Evolutionary conservation across 2,797 vertebrate genomes (phyloP).

Genomic region (Enteromius radiatus): DNA sequence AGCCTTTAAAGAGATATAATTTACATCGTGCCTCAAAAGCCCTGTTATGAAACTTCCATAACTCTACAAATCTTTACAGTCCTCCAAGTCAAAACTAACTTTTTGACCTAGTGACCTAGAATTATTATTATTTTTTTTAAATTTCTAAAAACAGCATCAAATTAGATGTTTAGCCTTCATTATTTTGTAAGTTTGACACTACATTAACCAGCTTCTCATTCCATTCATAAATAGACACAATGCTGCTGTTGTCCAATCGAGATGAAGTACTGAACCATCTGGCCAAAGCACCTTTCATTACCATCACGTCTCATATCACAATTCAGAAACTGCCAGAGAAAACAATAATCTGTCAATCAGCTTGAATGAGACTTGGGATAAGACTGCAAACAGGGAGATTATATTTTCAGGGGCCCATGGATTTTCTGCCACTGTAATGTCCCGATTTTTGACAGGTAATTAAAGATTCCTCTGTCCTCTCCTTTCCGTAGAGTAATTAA

Average conservation of each 20-base stretch:
- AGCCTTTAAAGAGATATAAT: background rate
- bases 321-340: constrained; percentile 44
- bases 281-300: constrained; percentile 41
- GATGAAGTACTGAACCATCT: constrained; percentile 38
- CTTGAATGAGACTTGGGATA: constrained; percentile 52
- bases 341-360: constrained; percentile 39
- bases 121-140: background rate
- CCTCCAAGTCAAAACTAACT: constrained; percentile 11
- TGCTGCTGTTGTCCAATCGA: constrained; percentile 26
- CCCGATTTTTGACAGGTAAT: constrained; percentile 58
- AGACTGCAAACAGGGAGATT: constrained; percentile 48
- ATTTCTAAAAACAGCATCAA: constrained; percentile 3
- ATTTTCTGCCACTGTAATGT: constrained; percentile 54
- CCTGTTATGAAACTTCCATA: background rate
- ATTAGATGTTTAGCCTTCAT: constrained; percentile 2
- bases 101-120: background rate
- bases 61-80: background rate
- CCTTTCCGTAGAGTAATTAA: constrained; percentile 55
- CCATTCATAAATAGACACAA: constrained; percentile 28
- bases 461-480: constrained; percentile 52
- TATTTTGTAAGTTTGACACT: constrained; percentile 6
- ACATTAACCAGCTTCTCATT: constrained; percentile 34
- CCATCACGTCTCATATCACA: constrained; percentile 35
- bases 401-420: constrained; percentile 51
- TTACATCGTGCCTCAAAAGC: background rate